phyloP scores from a whole-genome alignment of 2,113 vertebrate species.

The Etia nguti region DNA sequence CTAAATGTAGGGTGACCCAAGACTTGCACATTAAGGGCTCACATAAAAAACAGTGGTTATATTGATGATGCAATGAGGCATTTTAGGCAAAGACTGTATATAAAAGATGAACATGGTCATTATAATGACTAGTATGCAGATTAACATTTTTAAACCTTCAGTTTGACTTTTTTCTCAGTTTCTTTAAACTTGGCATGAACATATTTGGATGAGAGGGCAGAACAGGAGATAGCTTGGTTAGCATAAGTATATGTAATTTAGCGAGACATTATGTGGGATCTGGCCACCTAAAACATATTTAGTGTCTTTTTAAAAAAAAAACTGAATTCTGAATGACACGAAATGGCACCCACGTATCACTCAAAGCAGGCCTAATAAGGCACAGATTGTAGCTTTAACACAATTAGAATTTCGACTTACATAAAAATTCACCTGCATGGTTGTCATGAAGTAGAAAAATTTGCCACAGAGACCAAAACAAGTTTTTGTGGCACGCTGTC shows the following conservation, averaged over 20 bases:
- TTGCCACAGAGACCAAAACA: neutral
- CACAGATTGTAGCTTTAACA: neutral
- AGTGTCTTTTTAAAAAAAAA: fast-evolving
- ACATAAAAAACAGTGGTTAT: neutral
- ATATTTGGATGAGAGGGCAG: neutral
- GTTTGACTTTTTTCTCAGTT: neutral
- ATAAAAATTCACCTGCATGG: neutral
- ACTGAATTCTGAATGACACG: fast-evolving
- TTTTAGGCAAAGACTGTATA: neutral
- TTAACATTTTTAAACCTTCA: neutral
- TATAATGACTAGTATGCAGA: neutral
- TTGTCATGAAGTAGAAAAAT: neutral
- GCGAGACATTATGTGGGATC: neutral
- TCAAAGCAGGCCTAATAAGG: neutral
- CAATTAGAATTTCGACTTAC: neutral
- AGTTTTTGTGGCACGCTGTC: too few relatives aligned
- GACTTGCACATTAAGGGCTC: neutral
- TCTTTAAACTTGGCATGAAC: neutral
- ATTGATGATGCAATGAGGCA: neutral
- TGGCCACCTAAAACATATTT: neutral
- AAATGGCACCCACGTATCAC: neutral
- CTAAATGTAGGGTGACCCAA: neutral
- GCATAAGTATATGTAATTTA: neutral
- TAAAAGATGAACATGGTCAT: fast-evolving
- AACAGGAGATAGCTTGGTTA: neutral